Conservation (phyloP, 2,113 vertebrate species). For the Prunella fulvescens region DNA sequence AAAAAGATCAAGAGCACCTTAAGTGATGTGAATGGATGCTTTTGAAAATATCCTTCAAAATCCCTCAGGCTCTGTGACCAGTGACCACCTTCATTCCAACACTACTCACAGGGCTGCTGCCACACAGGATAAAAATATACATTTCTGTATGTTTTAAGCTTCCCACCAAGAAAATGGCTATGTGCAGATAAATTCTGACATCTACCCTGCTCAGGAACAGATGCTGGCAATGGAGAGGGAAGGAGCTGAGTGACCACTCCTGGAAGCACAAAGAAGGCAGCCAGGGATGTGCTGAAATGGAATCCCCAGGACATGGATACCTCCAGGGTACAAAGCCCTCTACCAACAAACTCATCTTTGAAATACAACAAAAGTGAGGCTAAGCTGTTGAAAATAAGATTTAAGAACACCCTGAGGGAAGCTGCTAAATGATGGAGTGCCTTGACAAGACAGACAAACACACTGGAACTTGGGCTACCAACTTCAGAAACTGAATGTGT, state of each 20-base stretch:
- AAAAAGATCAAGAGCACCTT: background rate
- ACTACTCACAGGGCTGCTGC: background rate
- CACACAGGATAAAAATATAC: background rate
- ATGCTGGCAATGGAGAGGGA: background rate
- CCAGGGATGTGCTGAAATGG: background rate
- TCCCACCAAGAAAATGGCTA: background rate
- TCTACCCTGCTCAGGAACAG: background rate
- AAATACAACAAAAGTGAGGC: background rate
- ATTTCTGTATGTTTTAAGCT: background rate
- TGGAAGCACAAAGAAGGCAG: background rate
- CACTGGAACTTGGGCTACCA: background rate
- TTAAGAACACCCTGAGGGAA: background rate
- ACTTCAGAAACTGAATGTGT: fast-evolving
- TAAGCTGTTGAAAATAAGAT: background rate
- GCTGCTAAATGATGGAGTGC: background rate
- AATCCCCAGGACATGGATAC: background rate
- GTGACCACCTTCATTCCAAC: background rate
- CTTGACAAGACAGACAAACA: background rate
- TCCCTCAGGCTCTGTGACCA: background rate
- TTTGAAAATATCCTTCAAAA: conserved; percentile 5
- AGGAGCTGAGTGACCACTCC: background rate
- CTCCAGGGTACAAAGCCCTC: background rate
- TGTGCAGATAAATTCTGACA: background rate
- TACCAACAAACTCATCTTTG: background rate
- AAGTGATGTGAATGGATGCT: background rate